Evolutionary conservation across 2,888 invertebrate species (phyloP), one percentile per base, ranked within the genome.

Genomic region (Perizoma flavofasciatum): DNA sequence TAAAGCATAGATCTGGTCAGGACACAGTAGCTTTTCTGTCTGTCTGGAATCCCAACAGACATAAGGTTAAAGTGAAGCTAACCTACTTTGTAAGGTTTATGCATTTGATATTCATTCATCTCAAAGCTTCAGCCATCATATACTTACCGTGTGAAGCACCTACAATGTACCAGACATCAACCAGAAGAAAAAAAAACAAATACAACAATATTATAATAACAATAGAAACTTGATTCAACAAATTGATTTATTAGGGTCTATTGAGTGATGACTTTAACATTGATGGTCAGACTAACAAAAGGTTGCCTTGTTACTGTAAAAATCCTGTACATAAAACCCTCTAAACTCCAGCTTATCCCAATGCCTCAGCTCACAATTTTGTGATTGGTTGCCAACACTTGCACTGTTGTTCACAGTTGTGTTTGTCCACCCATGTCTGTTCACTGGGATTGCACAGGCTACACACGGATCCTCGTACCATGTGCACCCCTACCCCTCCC

Each of bases 401-500:
- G 78, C 79, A 81, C 75, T 55, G 70, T 83, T 88, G 84, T 87
- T 88, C 83, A 89, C 86, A 85, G 87, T 86, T 77, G 73, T 76
- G 71, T 89, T 86, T 89, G 81, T 86, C 83, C 79, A 77, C 78
- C 78, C 83, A 90, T 91, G 91, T 91, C 91, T 92, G 92, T 91
- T 74, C 88, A 68, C 69, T 79, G 76, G 82, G 86, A 81, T 78
- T 70, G 70, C 77, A 78, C 86, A 93, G 94, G 86, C 92, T 56
- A 70, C 84, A 81, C 94, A 95, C 85, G 95, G 95, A 75, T 95
- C 95, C 74, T 95, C 95, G 64, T 95, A 95, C 84, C 95, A 95
- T 87, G 95, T 96, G 72, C 95, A 96, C 88, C 95, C 96, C 70
- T 94, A 93, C 78, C 94, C 94, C 61, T 93, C 94, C 65, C 93